A percentile compares a stretch with the other conserved stretches of the same genome.
phyloP scores from a whole-genome alignment of 2,113 vertebrate genomes.

The Apteryx owenii region DNA sequence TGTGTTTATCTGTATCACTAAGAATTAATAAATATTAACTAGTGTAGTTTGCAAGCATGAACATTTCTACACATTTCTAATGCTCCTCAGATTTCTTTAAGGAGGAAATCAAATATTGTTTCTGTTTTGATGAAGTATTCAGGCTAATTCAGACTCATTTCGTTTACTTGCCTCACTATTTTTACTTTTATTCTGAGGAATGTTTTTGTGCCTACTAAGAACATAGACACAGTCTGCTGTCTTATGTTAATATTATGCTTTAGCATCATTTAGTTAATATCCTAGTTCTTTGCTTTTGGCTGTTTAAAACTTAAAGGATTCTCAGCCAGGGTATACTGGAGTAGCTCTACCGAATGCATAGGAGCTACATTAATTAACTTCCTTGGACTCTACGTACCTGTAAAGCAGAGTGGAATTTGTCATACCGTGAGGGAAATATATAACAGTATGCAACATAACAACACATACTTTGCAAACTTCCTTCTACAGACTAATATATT shows the following conservation, averaged over 20 bases:
- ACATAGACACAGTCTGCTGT: not conserved
- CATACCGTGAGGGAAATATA: accelerated
- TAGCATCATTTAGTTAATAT: not conserved
- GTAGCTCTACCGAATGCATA: not conserved
- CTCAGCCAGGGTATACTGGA: not conserved
- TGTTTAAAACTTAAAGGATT: not conserved
- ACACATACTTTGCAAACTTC: not conserved
- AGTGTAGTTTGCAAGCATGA: not conserved
- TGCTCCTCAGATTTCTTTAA: not conserved
- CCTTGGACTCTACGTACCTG: not conserved
- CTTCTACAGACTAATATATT: accelerated
- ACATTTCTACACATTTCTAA: not conserved
- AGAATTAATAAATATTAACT: not conserved
- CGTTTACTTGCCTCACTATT: not conserved
- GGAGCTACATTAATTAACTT: not conserved
- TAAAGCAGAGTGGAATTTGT: not conserved
- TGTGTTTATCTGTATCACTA: not conserved
- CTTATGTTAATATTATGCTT: not conserved
- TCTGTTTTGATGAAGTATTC: accelerated
- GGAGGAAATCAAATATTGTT: not conserved
- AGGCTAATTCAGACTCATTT: not conserved
- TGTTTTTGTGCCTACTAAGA: not conserved
- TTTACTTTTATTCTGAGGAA: not conserved
- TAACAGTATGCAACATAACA: not conserved
- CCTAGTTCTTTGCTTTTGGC: not conserved